These are phyloP conservation scores for Myotis vivesi DNA, from an alignment of 2,797 vertebrate genomes.

Conservation along the genomic window DNA sequence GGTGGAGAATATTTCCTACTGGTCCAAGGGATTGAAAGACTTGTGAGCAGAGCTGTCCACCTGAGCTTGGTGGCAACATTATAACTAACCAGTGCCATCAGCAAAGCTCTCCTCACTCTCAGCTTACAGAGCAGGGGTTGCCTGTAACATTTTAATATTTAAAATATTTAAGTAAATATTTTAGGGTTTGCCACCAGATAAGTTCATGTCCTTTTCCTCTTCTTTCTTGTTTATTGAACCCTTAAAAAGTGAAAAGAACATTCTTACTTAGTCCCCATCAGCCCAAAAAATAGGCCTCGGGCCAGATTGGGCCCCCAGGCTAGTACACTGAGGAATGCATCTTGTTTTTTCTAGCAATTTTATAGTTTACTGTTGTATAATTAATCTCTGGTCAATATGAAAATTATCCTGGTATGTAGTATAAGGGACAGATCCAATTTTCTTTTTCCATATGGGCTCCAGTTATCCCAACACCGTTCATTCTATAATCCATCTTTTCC, in stretches of 20 bases:
- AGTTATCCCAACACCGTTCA: neutral
- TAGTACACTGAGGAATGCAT: neutral
- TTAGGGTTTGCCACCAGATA: neutral
- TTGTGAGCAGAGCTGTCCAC: neutral
- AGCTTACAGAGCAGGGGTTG: neutral
- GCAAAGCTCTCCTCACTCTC: neutral
- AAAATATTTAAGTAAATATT: neutral
- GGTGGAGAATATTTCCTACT: neutral
- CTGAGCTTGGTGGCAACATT: neutral
- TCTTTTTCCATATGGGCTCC: neutral
- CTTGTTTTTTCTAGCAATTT: neutral
- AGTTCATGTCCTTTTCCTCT: neutral
- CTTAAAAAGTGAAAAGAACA: neutral
- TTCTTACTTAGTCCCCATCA: neutral
- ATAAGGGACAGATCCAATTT: neutral
- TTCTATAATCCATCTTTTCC: neutral
- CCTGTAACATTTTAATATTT: too few relatives aligned
- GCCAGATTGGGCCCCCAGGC: neutral
- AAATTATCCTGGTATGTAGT: neutral
- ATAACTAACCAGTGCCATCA: neutral
- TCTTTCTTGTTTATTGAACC: neutral
- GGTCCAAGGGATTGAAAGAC: neutral
- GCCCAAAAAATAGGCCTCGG: neutral
- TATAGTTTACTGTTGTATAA: neutral
- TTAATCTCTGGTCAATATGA: neutral